Evolutionary conservation across 2,113 vertebrate species (phyloP).

Genomic region (Salminus brasiliensis): DNA sequence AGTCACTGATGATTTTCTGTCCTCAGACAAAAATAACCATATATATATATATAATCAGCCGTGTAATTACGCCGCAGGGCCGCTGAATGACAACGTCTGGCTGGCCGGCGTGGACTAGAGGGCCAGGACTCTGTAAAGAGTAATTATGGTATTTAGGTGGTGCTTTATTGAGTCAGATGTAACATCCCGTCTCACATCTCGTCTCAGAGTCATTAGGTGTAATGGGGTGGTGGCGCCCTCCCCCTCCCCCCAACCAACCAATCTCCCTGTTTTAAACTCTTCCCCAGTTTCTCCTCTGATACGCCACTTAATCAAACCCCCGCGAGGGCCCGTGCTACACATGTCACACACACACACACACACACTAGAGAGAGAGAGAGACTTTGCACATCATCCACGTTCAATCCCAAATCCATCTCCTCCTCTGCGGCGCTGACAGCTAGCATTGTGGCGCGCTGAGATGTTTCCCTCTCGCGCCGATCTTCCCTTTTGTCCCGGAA

Average conservation of each 20-base stretch:
- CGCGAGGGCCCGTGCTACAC: background rate
- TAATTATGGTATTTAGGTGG: background rate
- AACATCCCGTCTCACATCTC: no score
- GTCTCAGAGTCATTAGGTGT: slow-evolving; percentile 26
- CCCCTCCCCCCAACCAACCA: background rate
- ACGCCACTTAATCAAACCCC: slow-evolving; percentile 35
- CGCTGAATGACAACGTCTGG: background rate
- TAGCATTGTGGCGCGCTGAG: slow-evolving; percentile 49
- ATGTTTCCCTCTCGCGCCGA: slow-evolving; percentile 60
- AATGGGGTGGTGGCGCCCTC: background rate
- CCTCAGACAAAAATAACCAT: no score
- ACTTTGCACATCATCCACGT: slow-evolving; percentile 3
- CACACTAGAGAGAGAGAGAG: no score
- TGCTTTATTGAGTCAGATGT: background rate
- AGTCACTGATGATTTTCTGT: background rate
- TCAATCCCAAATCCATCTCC: slow-evolving; percentile 44
- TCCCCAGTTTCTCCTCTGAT: slow-evolving; percentile 27
- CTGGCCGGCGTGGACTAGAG: background rate
- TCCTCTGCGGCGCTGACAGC: slow-evolving; percentile 45
- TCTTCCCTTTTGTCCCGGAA: slow-evolving; percentile 66
- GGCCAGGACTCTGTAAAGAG: background rate
- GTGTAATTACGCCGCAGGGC: background rate
- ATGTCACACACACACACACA: slow-evolving; percentile 8
- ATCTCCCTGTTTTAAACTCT: background rate
- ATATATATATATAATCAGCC: no score